Evolutionary conservation across 2,888 invertebrate species (phyloP).

Genomic region (Marronus borbonicus): DNA sequence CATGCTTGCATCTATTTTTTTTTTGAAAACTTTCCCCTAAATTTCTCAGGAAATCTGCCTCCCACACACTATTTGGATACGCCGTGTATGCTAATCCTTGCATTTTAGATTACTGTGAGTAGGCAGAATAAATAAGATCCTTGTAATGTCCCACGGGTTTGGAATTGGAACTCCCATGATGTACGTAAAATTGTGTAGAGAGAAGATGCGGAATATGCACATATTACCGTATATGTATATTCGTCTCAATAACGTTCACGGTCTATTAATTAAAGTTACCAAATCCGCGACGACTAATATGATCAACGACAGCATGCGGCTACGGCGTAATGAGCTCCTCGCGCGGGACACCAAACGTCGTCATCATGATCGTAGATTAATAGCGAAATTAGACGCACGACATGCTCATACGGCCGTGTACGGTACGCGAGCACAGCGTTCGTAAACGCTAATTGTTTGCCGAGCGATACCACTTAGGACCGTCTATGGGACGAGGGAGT

Average conservation of each 20-base stretch:
- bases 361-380: slow-evolving; percentile 28
- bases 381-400: slow-evolving; percentile 30
- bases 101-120: too few species aligned
- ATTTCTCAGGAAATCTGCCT: too few species aligned
- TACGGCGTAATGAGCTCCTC: slow-evolving; percentile 8
- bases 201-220: too few species aligned
- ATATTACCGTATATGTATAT: too few species aligned
- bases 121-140: too few species aligned
- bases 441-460: slow-evolving; percentile 29
- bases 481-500: neutral
- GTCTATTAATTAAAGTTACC: slow-evolving; percentile 34
- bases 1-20: too few species aligned
- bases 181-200: neutral
- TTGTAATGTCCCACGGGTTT: too few species aligned
- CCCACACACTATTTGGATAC: too few species aligned
- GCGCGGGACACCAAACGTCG: slow-evolving; percentile 15
- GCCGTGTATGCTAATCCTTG: too few species aligned
- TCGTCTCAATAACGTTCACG: neutral
- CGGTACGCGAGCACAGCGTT: neutral
- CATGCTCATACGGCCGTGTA: neutral
- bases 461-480: neutral
- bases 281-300: slow-evolving; percentile 16
- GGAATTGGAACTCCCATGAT: neutral
- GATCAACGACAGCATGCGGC: slow-evolving; percentile 25
- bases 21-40: too few species aligned